Evolutionary conservation across 2,113 vertebrate genomes (phyloP).

Genomic region (Cathartes aura): DNA sequence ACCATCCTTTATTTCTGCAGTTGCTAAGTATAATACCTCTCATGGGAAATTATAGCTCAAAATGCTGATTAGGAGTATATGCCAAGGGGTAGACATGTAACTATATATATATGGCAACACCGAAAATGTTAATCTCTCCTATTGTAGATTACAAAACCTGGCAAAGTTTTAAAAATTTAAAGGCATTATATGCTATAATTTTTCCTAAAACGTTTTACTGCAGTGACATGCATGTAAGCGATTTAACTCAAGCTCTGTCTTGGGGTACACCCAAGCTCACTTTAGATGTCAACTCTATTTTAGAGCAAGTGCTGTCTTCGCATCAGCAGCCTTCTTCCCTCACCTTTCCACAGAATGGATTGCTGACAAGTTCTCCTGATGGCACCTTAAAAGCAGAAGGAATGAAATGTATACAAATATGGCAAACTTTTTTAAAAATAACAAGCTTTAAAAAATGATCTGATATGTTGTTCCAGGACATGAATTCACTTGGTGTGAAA

Average conservation of each 20-base stretch:
- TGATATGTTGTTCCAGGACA: not conserved
- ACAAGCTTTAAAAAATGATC: not conserved
- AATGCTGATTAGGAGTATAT: not conserved
- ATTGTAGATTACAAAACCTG: not conserved
- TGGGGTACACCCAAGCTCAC: not conserved
- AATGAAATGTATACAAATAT: not conserved
- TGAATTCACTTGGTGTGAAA: not conserved
- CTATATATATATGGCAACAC: not conserved
- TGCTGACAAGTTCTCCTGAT: not conserved
- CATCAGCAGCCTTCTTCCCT: not conserved
- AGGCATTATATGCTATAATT: accelerated
- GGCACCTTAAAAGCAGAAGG: not conserved
- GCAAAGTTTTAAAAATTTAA: not conserved
- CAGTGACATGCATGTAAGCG: accelerated
- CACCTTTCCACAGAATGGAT: not conserved
- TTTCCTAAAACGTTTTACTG: not conserved
- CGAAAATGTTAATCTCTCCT: not conserved
- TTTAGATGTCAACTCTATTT: not conserved
- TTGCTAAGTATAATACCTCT: not conserved
- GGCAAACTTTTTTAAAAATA: not conserved
- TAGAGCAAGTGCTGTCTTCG: not conserved
- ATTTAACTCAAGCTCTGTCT: not conserved
- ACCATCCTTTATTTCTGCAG: not conserved
- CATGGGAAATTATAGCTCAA: not conserved
- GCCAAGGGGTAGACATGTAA: not conserved